A percentile compares a stretch with the other conserved stretches of the same genome.
phyloP scores from a whole-genome alignment of 2,888 invertebrate genomes.

The Ypsolopha scabrella region DNA sequence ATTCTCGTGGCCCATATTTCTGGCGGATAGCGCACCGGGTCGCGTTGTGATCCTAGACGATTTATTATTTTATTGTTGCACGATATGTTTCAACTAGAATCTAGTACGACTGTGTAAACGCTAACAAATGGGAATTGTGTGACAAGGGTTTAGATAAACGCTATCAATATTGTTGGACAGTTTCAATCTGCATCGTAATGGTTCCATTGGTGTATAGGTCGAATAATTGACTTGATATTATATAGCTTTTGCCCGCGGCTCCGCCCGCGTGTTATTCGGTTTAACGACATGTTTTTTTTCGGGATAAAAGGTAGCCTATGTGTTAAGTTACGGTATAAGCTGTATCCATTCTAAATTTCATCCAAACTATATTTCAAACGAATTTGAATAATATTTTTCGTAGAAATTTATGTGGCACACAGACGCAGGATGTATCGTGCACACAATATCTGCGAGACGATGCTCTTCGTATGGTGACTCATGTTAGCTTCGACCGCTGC shows the following conservation, averaged over 20 bases:
- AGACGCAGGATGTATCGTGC: background rate
- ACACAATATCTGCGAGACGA: background rate
- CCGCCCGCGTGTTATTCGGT: no score
- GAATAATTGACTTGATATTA: no score
- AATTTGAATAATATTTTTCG: no score
- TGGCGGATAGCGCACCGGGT: background rate
- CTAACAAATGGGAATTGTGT: background rate
- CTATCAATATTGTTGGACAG: background rate
- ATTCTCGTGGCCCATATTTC: conserved; percentile 6
- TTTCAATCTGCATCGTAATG: background rate
- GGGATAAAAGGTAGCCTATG: no score
- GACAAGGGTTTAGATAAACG: background rate
- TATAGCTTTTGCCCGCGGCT: no score
- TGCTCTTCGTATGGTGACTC: background rate
- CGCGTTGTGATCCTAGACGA: conserved; percentile 1
- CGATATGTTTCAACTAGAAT: background rate
- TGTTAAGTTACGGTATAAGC: no score
- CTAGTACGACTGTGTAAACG: background rate
- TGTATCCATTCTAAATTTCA: no score
- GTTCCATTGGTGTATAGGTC: no score
- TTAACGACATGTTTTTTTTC: no score
- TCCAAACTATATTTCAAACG: no score
- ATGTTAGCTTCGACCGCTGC: background rate
- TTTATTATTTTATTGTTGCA: conserved; percentile 3
- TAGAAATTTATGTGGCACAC: background rate